A percentile compares a stretch with the other conserved stretches of the same genome.
Evolutionary conservation across 2,797 vertebrate species (phyloP).

Genomic region (Microcaecilia unicolor): DNA sequence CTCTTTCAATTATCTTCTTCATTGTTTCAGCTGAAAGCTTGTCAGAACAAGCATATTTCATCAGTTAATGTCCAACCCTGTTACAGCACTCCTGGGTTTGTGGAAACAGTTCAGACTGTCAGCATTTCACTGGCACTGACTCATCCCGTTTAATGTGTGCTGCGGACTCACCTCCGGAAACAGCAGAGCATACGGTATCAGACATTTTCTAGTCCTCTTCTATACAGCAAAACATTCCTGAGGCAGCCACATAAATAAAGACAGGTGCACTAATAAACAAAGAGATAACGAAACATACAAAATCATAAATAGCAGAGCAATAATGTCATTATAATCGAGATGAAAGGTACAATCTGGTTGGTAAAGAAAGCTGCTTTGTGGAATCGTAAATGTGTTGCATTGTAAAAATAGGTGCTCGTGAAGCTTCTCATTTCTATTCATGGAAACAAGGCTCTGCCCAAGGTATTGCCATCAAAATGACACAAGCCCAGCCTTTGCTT

Average conservation of each 20-base stretch:
- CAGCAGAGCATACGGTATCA: conserved; percentile 74
- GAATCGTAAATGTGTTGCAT: no score
- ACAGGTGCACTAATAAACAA: no score
- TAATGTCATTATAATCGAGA: no score
- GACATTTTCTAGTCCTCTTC: conserved; percentile 77
- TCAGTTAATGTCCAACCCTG: conserved; percentile 79
- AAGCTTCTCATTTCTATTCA: no score
- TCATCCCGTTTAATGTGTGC: conserved; percentile 69
- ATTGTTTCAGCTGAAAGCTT: conserved; percentile 62
- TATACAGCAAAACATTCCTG: conserved; percentile 83
- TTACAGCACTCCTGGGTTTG: conserved; percentile 77
- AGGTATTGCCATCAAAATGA: no score
- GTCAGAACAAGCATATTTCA: conserved; percentile 79
- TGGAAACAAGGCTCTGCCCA: no score
- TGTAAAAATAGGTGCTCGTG: no score
- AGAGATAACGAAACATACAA: no score
- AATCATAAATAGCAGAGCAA: no score
- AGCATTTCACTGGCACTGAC: conserved; percentile 73
- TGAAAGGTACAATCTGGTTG: no score
- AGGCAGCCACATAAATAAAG: conserved; percentile 21
- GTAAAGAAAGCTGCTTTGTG: no score
- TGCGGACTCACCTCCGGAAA: conserved; percentile 60
- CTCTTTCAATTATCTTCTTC: conserved; percentile 69
- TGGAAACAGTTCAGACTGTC: conserved; percentile 77
- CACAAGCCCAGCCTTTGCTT: no score